Conservation (phyloP, 2,113 vertebrate genomes). For the Tamias sibiricus region DNA sequence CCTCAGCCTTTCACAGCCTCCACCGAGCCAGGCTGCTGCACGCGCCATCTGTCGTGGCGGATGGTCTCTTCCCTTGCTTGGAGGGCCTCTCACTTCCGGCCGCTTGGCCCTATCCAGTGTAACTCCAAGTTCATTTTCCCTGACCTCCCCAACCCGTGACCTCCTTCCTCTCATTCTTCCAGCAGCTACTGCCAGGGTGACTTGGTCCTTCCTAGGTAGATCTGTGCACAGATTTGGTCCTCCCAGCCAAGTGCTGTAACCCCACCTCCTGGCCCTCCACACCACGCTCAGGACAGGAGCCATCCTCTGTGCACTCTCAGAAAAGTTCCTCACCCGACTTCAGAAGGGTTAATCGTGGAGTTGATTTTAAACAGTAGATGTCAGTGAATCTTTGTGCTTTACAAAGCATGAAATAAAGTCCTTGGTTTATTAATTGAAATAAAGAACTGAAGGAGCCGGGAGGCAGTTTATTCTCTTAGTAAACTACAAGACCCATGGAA, state of each 20-base stretch:
- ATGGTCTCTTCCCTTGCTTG: background rate
- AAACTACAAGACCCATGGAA: background rate
- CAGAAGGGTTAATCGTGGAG: constrained; percentile 1
- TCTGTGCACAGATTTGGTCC: background rate
- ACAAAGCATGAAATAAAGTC: constrained; percentile 43
- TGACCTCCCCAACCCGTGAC: background rate
- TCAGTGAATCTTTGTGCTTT: background rate
- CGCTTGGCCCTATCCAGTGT: background rate
- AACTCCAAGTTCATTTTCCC: background rate
- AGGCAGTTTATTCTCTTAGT: background rate
- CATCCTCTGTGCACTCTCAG: background rate
- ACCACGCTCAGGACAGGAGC: background rate
- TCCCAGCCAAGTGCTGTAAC: background rate
- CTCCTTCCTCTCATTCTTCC: background rate
- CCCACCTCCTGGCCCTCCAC: background rate
- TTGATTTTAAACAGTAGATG: background rate
- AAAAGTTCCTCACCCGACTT: background rate
- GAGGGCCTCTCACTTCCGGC: background rate
- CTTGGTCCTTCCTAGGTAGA: background rate
- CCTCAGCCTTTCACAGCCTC: background rate
- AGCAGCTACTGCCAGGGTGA: background rate
- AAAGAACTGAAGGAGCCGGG: background rate
- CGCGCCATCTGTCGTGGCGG: background rate
- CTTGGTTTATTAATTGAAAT: background rate
- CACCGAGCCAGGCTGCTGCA: background rate